Percentiles rank a stretch among this genome's conserved stretches.
Evolutionary conservation across 2,888 invertebrate species (phyloP).

Genomic region (Piscicola geometra): DNA sequence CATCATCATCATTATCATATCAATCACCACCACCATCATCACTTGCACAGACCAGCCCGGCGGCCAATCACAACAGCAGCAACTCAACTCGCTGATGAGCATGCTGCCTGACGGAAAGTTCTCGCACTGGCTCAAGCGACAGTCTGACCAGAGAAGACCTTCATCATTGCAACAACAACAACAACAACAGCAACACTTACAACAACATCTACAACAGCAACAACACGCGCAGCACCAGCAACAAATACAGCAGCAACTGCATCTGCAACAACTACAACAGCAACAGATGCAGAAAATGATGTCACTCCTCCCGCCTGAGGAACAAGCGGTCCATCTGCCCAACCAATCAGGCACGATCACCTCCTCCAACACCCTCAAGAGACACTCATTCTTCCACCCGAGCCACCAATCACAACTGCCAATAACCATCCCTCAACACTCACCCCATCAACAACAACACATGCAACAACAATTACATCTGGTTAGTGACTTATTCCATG

Average conservation of each 20-base stretch:
- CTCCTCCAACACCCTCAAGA: slow-evolving; percentile 35
- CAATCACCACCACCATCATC: too few relatives aligned
- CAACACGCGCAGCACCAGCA: slow-evolving; percentile 34
- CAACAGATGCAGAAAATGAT: slow-evolving; percentile 32
- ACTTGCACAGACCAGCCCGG: slow-evolving; percentile 30
- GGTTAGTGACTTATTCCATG: background rate
- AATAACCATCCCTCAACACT: background rate
- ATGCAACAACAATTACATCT: slow-evolving; percentile 11
- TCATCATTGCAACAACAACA: slow-evolving; percentile 43
- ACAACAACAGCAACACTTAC: slow-evolving; percentile 20
- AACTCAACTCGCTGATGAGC: slow-evolving; percentile 36
- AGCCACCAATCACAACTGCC: slow-evolving; percentile 9
- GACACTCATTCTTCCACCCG: slow-evolving; percentile 26
- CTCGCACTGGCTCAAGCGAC: slow-evolving; percentile 31
- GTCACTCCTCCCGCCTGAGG: slow-evolving; percentile 7
- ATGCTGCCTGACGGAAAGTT: slow-evolving; percentile 17
- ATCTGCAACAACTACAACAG: slow-evolving; percentile 36
- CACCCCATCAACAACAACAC: slow-evolving; percentile 20
- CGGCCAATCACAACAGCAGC: slow-evolving; percentile 34
- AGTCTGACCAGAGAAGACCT: slow-evolving; percentile 44
- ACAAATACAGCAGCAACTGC: slow-evolving; percentile 36
- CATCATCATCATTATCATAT: too few relatives aligned
- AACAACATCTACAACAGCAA: slow-evolving; percentile 13
- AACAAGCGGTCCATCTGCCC: slow-evolving; percentile 33
- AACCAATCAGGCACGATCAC: slow-evolving; percentile 40